Evolutionary conservation across 2,113 vertebrate genomes (phyloP).

Genomic region (Gallinago undulata): DNA sequence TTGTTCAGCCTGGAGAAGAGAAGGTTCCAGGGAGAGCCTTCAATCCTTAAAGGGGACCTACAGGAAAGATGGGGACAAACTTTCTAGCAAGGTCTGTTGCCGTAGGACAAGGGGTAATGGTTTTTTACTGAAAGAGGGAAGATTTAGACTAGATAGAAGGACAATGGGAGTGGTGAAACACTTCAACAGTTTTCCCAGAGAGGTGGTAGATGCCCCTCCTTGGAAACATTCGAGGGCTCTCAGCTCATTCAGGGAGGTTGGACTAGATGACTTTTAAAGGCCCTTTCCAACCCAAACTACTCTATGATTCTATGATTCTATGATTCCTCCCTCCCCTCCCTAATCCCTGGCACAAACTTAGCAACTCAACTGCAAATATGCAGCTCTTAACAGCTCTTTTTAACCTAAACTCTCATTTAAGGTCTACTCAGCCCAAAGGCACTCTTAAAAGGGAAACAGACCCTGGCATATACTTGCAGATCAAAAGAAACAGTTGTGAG

Average conservation of each 20-base stretch:
- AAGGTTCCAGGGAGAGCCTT: background rate
- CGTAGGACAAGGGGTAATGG: background rate
- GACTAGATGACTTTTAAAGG: background rate
- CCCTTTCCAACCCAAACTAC: background rate
- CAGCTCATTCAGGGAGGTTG: background rate
- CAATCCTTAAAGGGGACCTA: background rate
- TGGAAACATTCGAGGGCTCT: background rate
- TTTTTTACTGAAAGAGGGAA: background rate
- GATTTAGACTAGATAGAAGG: background rate
- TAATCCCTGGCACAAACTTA: background rate
- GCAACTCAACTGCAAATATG: background rate
- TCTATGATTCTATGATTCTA: background rate
- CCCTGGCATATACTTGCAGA: background rate
- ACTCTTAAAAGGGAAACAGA: background rate
- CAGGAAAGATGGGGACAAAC: background rate
- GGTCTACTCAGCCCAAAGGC: too few relatives aligned
- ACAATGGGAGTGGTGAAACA: background rate
- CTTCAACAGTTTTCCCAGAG: background rate
- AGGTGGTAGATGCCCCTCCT: background rate
- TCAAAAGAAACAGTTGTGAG: background rate
- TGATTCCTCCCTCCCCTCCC: background rate
- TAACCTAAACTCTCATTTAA: background rate
- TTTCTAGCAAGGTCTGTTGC: background rate
- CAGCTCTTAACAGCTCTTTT: background rate
- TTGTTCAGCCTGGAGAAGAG: background rate